Conservation (phyloP, 2,888 invertebrate species). For the Bombylius discolor region DNA sequence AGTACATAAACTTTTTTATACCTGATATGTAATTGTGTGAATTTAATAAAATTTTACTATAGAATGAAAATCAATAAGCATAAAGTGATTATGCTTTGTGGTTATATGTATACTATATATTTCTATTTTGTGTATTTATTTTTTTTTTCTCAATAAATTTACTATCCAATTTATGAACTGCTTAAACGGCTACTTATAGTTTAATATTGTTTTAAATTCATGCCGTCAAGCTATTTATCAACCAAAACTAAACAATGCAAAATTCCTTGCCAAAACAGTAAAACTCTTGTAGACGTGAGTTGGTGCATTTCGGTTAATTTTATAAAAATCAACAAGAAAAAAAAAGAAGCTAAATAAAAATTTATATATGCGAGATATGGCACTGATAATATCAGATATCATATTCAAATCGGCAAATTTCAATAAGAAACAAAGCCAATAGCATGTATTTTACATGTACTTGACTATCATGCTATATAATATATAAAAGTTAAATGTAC, state of each 20-base stretch:
- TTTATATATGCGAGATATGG: background rate
- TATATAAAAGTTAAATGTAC: too few relatives aligned
- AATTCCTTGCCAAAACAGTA: background rate
- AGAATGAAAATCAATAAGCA: too few relatives aligned
- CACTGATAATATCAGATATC: background rate
- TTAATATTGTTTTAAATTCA: background rate
- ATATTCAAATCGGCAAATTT: background rate
- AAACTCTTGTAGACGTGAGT: background rate
- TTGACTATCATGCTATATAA: too few relatives aligned
- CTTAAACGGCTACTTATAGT: too few relatives aligned
- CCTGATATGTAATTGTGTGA: too few relatives aligned
- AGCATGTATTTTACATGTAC: background rate
- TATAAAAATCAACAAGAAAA: background rate
- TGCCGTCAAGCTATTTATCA: background rate
- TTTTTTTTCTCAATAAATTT: too few relatives aligned
- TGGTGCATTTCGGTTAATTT: background rate
- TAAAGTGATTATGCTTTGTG: too few relatives aligned
- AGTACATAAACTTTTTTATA: too few relatives aligned
- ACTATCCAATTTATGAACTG: too few relatives aligned
- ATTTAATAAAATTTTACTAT: too few relatives aligned
- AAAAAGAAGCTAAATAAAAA: background rate
- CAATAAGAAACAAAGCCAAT: background rate
- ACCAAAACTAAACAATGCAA: background rate
- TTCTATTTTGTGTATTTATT: too few relatives aligned
- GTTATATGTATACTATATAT: too few relatives aligned